Percentiles rank a stretch among this genome's conserved stretches.
Evolutionary conservation across 2,888 invertebrate species (phyloP).

Genomic region (Pecten maximus): DNA sequence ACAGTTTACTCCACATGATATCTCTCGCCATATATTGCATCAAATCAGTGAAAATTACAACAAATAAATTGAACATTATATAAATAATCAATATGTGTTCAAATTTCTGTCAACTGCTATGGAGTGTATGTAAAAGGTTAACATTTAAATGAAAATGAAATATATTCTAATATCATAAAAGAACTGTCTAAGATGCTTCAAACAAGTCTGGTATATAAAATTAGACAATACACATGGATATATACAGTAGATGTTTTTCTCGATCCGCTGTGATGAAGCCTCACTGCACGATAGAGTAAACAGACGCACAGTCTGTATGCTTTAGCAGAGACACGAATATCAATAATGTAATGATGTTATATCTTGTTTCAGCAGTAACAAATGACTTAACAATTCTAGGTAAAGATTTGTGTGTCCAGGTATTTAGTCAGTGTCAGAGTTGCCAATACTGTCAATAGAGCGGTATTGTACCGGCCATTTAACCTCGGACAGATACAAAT

Average conservation of each 20-base stretch:
- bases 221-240: too few species aligned
- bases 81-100: not conserved
- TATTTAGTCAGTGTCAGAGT: slow-evolving; percentile 13
- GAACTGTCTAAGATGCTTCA: too few species aligned
- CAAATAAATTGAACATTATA: not conserved
- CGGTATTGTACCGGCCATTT: not conserved
- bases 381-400: slow-evolving; percentile 11
- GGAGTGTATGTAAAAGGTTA: too few species aligned
- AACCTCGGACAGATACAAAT: slow-evolving; percentile 26
- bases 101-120: too few species aligned
- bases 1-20: too few species aligned
- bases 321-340: not conserved
- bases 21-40: too few species aligned
- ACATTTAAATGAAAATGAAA: too few species aligned
- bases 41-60: not conserved
- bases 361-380: slow-evolving; percentile 2
- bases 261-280: not conserved
- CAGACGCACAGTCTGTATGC: not conserved
- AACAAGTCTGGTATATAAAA: too few species aligned
- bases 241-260: too few species aligned
- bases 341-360: slow-evolving; percentile 24
- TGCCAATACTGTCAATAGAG: not conserved
- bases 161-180: too few species aligned
- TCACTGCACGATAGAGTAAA: not conserved
- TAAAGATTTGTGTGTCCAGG: not conserved